Conservation (phyloP, 2,797 vertebrate genomes). For the Erethizon dorsatum region DNA sequence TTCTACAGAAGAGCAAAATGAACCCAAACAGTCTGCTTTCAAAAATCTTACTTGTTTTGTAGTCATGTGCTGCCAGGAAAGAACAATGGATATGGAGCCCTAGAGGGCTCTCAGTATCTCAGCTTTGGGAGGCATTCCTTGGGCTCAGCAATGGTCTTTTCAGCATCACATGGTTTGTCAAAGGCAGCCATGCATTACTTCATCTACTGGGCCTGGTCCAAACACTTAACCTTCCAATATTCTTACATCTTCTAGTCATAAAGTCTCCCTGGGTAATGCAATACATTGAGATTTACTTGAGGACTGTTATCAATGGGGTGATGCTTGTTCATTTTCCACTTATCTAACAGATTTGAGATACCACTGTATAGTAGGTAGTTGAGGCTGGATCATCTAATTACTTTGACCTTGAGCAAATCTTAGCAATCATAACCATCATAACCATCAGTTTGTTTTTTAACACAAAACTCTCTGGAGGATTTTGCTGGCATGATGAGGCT, state of each 20-base stretch:
- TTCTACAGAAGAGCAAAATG: neutral
- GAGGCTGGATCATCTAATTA: neutral
- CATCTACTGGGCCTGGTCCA: neutral
- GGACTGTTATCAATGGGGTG: neutral
- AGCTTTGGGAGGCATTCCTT: neutral
- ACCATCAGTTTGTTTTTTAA: neutral
- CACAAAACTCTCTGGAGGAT: neutral
- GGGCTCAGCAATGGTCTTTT: neutral
- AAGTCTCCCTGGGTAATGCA: neutral
- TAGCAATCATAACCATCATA: neutral
- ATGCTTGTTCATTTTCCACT: neutral
- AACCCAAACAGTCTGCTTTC: neutral
- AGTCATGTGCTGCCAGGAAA: neutral
- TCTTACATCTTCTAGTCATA: neutral
- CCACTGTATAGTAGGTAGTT: neutral
- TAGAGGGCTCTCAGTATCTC: neutral
- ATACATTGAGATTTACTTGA: neutral
- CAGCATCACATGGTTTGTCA: neutral
- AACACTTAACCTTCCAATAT: neutral
- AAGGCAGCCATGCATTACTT: neutral
- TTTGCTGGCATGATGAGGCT: neutral
- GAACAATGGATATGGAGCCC: neutral
- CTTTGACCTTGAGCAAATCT: neutral
- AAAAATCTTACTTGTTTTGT: constrained; percentile 2
- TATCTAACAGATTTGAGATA: neutral